Conservation (phyloP, 2,113 vertebrate genomes). For the Ophthalmolycus amberensis region DNA sequence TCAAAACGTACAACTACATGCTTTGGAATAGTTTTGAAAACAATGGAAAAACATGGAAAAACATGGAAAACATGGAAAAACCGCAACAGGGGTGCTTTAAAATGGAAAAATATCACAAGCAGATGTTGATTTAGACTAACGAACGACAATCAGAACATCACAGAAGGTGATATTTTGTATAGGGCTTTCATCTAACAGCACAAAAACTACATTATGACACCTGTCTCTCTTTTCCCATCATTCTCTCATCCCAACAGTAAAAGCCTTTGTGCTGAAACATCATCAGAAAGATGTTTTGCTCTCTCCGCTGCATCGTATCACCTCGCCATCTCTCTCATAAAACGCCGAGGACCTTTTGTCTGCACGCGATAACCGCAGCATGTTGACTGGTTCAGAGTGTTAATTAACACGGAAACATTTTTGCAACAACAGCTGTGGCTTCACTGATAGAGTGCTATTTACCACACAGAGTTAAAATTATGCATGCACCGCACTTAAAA, state of each 20-base stretch:
- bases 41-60: too few relatives aligned
- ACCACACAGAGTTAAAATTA: constrained; percentile 74
- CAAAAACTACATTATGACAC: not conserved
- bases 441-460: constrained; percentile 54
- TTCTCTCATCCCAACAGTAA: not conserved
- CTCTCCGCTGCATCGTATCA: not conserved
- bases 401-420: constrained; percentile 39
- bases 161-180: too few relatives aligned
- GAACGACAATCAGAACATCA: not conserved
- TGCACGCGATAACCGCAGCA: not conserved
- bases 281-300: not conserved
- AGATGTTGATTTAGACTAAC: not conserved
- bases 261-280: not conserved
- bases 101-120: not conserved
- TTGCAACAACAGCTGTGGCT: constrained; percentile 23
- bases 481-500: constrained; percentile 74
- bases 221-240: not conserved
- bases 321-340: not conserved
- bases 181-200: not conserved
- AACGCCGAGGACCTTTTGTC: constrained; percentile 10
- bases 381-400: constrained; percentile 9
- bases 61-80: not conserved
- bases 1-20: not conserved
- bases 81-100: not conserved
- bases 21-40: not conserved